A percentile compares a stretch with the other conserved stretches of the same genome.
phyloP scores from a whole-genome alignment of 2,113 vertebrate genomes.

The Miniopterus natalensis region DNA sequence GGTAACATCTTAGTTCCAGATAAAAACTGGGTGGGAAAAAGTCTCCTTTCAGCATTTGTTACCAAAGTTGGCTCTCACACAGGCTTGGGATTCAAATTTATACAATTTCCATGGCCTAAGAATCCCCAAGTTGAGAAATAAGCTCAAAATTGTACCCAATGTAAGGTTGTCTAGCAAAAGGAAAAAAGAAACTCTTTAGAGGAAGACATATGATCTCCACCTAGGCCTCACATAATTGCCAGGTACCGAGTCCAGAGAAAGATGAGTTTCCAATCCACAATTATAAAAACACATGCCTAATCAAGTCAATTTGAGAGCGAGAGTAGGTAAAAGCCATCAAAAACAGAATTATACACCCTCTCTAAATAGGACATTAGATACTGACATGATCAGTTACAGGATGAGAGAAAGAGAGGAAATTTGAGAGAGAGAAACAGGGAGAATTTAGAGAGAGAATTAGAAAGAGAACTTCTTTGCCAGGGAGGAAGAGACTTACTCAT shows the following conservation, averaged over 20 bases:
- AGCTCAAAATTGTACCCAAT: slow-evolving; percentile 4
- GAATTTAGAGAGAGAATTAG: not conserved
- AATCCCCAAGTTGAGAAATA: not conserved
- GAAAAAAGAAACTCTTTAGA: not conserved
- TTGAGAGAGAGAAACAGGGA: not conserved
- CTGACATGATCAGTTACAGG: not conserved
- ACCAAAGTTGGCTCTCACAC: not conserved
- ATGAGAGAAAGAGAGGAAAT: not conserved
- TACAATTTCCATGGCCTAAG: not conserved
- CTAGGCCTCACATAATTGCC: not conserved
- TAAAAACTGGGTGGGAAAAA: not conserved
- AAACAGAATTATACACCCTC: slow-evolving; percentile 2
- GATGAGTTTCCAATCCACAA: not conserved
- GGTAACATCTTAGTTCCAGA: not conserved
- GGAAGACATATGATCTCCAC: not conserved
- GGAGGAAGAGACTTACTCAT: not conserved
- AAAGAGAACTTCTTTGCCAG: not conserved
- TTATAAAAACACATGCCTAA: slow-evolving; percentile 4
- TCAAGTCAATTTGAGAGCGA: not conserved
- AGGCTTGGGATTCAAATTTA: not conserved
- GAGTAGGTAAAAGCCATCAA: not conserved
- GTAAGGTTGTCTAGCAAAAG: not conserved
- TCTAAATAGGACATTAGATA: slow-evolving; percentile 13
- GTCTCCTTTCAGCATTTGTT: slow-evolving; percentile 1
- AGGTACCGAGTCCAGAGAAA: not conserved